phyloP scores from a whole-genome alignment of 2,113 vertebrate species.

The Syngnathus scovelli region DNA sequence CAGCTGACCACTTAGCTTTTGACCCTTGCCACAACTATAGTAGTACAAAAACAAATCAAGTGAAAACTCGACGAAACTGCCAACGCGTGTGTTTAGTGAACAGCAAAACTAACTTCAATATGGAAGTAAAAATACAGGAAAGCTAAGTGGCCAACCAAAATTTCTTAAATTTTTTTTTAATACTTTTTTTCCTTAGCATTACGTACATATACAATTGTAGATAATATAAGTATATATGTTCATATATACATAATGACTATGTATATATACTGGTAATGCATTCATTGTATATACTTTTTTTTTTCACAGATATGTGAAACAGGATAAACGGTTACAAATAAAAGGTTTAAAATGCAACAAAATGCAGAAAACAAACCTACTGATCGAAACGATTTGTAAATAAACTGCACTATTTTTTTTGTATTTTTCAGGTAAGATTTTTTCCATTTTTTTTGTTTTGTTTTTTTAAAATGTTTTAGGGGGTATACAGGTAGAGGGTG shows the following conservation, averaged over 20 bases:
- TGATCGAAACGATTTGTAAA: constrained; percentile 78
- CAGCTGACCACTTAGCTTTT: constrained; percentile 73
- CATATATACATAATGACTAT: constrained; percentile 73
- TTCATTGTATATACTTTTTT: constrained; percentile 70
- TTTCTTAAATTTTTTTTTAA: constrained; percentile 46
- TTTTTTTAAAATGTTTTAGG: constrained; percentile 53
- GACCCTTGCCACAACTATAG: constrained; percentile 60
- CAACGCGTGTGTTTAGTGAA: constrained; percentile 51
- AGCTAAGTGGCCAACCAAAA: constrained; percentile 72
- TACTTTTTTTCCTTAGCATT: constrained; percentile 57
- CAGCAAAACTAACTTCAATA: constrained; percentile 55
- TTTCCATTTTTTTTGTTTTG: constrained; percentile 65
- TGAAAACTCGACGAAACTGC: constrained; percentile 29
- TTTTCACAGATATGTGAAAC: constrained; percentile 72
- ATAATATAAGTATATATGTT: constrained; percentile 73
- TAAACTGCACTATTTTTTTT: constrained; percentile 64
- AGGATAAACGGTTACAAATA: constrained; percentile 71
- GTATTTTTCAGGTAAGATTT: constrained; percentile 45
- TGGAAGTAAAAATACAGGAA: constrained; percentile 45
- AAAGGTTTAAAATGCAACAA: constrained; percentile 73
- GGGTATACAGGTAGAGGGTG: constrained; percentile 35
- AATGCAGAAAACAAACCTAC: constrained; percentile 74
- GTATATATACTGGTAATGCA: constrained; percentile 71
- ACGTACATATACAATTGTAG: constrained; percentile 68
- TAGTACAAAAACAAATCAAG: constrained; percentile 48